phyloP scores from a whole-genome alignment of 2,888 invertebrate species.

The Drosophila niveifrons region DNA sequence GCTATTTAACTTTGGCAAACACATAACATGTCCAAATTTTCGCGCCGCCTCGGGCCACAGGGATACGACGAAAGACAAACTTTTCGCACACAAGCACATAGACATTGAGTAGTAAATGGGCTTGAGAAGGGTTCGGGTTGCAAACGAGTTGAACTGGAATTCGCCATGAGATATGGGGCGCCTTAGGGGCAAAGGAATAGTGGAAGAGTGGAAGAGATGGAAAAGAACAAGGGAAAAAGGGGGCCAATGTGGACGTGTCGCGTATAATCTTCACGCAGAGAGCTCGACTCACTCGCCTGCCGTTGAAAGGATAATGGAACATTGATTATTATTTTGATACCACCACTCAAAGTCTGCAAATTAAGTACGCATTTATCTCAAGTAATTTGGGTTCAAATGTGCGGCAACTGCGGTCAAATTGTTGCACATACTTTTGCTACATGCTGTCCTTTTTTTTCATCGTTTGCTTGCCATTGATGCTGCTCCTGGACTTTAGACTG shows the following conservation, averaged over 20 bases:
- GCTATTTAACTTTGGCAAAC: slow-evolving; percentile 79
- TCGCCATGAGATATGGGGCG: slow-evolving; percentile 40
- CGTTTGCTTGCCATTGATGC: slow-evolving; percentile 6
- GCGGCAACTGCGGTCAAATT: slow-evolving; percentile 79
- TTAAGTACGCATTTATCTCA: slow-evolving; percentile 79
- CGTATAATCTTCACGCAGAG: slow-evolving; percentile 76
- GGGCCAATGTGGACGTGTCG: slow-evolving; percentile 62
- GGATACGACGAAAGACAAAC: slow-evolving; percentile 53
- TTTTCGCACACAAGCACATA: slow-evolving; percentile 63
- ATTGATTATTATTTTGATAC: slow-evolving; percentile 79
- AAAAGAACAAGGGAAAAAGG: neutral
- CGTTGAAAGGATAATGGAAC: slow-evolving; percentile 73
- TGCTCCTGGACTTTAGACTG: slow-evolving; percentile 33
- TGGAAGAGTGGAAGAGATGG: neutral
- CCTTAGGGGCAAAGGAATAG: slow-evolving; percentile 21
- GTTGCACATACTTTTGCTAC: slow-evolving; percentile 67
- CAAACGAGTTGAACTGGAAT: slow-evolving; percentile 72
- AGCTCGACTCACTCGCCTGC: slow-evolving; percentile 49
- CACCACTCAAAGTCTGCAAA: slow-evolving; percentile 80
- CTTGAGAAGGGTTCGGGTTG: slow-evolving; percentile 50
- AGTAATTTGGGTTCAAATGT: slow-evolving; percentile 79
- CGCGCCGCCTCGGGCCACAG: slow-evolving; percentile 66
- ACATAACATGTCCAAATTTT: slow-evolving; percentile 83
- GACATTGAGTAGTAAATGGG: slow-evolving; percentile 7
- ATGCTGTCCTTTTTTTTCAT: slow-evolving; percentile 8